A percentile compares a stretch with the other conserved stretches of the same genome.
Conservation (phyloP, 1,140 invertebrate species). For the Psix sp. region DNA sequence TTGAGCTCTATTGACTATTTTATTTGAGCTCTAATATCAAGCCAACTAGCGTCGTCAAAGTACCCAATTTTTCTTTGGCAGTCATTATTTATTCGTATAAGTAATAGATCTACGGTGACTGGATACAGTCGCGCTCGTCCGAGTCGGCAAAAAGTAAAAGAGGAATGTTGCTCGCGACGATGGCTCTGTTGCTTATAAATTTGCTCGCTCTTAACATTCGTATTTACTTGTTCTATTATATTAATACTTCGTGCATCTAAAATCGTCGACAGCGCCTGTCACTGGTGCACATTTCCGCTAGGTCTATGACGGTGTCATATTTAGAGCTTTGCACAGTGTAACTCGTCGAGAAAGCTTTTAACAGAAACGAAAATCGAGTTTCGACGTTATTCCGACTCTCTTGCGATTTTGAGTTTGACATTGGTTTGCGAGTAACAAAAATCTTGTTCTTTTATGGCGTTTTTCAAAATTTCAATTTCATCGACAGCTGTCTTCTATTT, state of each 20-base stretch:
- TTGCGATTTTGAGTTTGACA: conserved; percentile 33
- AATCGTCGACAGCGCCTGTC: conserved; percentile 50
- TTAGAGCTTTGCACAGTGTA: conserved; percentile 54
- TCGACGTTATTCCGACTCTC: conserved; percentile 17
- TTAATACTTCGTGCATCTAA: conserved; percentile 58
- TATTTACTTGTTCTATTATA: conserved; percentile 49
- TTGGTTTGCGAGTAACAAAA: conserved; percentile 21
- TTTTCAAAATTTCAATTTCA: too few relatives aligned
- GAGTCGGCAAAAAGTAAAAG: too few relatives aligned
- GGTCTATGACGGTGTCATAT: conserved; percentile 55
- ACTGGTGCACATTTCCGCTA: conserved; percentile 57
- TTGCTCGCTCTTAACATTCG: conserved; percentile 9
- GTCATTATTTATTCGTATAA: too few relatives aligned
- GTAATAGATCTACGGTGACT: too few relatives aligned
- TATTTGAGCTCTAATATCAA: conserved; percentile 57
- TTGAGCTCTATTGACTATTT: conserved; percentile 53
- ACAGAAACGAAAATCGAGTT: conserved; percentile 44
- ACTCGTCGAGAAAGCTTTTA: conserved; percentile 52
- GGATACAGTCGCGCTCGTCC: too few relatives aligned
- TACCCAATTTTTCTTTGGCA: conserved; percentile 51
- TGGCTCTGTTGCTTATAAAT: conserved; percentile 5
- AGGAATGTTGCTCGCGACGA: too few relatives aligned
- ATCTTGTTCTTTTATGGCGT: too few relatives aligned
- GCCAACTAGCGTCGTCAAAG: conserved; percentile 53
- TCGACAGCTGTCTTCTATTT: too few relatives aligned